Base-by-base conservation (phyloP, 2,888 invertebrate species). In the Philopedon plagiatum region DNA sequence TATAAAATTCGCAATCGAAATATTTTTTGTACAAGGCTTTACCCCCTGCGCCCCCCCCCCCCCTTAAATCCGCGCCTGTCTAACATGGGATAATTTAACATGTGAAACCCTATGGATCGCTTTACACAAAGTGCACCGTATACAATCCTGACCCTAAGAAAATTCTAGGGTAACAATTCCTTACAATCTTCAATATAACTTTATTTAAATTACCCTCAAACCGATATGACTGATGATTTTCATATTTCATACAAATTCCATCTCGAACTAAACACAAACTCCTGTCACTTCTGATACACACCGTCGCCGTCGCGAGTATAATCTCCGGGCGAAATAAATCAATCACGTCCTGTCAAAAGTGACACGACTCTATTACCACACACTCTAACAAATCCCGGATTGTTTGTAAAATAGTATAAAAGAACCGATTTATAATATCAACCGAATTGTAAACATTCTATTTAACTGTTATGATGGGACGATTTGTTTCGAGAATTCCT, bases 321-420 rank as follows among this genome's bases (percentile, higher is more conserved):
- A 66, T 66, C 56, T n/a, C 46, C 41, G 34, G 34, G 21, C 58
- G 66, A 62, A 56, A 62, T 56, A 62, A 62, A 69, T 69, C 61
- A 69, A 69, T 69, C 61, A 69, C 21, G 54, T 41, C 56, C 68
- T 41, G 56, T 51, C 60, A 21, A 18, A 44, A 61, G 44, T 69
- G 68, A 69, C 68, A 68, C 58, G 67, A 61, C 67, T 68, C 67
- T 61, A 68, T 68, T 69, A 61, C 44, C 60, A 67, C 51, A 62
- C 56, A n/a, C 61, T 60, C 13, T 41, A 71, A 29, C 65, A 58
- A 54, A n/a, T 64, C 32, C 37, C 41, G 65, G 39, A 64, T 8
- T 71, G 71, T 71, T 71, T 65, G 71, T 60, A 65, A 69, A 62
- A 60, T 65, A 65, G 66, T 49, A 71, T 71, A 71, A 71, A 71